Evolutionary conservation across 2,113 vertebrate species (phyloP).

Genomic region (Alouatta palliata): DNA sequence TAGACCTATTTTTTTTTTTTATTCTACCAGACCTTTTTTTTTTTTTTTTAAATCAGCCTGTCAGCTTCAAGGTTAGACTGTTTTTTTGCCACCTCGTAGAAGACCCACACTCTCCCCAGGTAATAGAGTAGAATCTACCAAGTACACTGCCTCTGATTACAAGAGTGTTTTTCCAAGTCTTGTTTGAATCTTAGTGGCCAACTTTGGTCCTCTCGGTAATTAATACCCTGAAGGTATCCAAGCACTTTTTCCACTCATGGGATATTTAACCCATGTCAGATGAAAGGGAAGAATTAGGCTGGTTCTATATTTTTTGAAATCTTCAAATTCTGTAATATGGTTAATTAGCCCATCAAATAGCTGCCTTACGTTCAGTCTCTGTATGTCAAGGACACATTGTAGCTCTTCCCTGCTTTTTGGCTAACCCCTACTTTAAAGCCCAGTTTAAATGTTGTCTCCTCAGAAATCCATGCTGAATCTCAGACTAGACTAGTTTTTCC

Average conservation of each 20-base stretch:
- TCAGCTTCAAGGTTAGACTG: background rate
- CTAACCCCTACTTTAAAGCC: background rate
- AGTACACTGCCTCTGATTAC: background rate
- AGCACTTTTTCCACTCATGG: background rate
- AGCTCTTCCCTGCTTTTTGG: background rate
- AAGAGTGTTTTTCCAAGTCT: background rate
- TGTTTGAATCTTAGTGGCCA: background rate
- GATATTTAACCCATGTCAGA: background rate
- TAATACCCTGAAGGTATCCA: background rate
- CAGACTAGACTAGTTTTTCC: background rate
- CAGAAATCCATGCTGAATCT: background rate
- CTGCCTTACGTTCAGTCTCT: background rate
- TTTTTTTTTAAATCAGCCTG: no score
- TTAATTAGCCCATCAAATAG: background rate
- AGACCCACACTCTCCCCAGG: background rate
- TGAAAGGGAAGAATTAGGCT: conserved; percentile 2
- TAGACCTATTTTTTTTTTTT: background rate
- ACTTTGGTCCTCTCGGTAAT: background rate
- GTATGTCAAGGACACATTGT: background rate
- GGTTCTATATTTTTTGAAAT: background rate
- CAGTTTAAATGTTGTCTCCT: background rate
- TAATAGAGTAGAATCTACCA: background rate
- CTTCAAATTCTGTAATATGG: background rate
- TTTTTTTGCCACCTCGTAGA: background rate
- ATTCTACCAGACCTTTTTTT: no score